These are phyloP conservation scores for Macrobrachium rosenbergii DNA, from an alignment of 1,140 invertebrate species.

Conservation along the genomic window DNA sequence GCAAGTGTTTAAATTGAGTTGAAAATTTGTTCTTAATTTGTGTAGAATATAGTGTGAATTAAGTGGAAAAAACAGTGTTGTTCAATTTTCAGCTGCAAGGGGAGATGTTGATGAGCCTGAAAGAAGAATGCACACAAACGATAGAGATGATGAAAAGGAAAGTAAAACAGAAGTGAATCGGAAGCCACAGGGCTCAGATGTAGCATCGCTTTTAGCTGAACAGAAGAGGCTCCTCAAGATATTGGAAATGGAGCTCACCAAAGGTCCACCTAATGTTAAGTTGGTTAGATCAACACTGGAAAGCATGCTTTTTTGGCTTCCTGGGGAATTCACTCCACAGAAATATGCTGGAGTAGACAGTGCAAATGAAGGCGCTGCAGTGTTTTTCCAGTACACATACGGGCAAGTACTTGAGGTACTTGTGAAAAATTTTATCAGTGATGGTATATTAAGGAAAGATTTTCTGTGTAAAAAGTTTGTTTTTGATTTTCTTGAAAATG, in stretches of 20 bases:
- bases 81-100: constrained; percentile 56
- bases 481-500: constrained; percentile 40
- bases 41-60: too few relatives aligned
- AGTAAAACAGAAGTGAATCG: background rate
- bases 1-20: too few relatives aligned
- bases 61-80: constrained; percentile 34
- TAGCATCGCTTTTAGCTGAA: background rate
- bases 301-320: constrained; percentile 29
- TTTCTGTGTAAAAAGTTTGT: constrained; percentile 19
- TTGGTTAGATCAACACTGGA: constrained; percentile 19
- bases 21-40: too few relatives aligned
- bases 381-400: constrained; percentile 53
- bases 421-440: constrained; percentile 34
- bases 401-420: constrained; percentile 37
- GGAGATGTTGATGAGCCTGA: constrained; percentile 12
- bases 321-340: constrained; percentile 64
- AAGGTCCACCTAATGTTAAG: background rate
- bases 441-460: constrained; percentile 28
- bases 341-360: constrained; percentile 57
- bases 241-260: constrained; percentile 25
- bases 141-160: background rate
- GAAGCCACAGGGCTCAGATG: background rate
- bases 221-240: constrained; percentile 10
- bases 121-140: background rate
- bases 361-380: constrained; percentile 25